Base-by-base conservation (phyloP, 2,888 invertebrate genomes). In the Coecobrya sp. region DNA sequence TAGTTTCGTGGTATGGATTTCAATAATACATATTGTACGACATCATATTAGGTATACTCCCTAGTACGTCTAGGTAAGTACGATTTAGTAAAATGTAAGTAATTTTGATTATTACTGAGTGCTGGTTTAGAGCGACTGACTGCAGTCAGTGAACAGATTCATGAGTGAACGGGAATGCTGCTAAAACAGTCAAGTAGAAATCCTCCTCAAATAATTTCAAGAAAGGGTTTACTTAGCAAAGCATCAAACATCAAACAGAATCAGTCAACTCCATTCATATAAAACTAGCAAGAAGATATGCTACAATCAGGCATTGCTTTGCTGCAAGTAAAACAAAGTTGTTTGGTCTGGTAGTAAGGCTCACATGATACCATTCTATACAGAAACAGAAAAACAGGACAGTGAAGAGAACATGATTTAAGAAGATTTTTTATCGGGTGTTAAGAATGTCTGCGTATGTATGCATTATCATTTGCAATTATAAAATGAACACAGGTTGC, bases 201-300 rank as follows among this genome's bases (percentile, higher is more conserved):
- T 89, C 70, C 81, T 89, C 79, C 79, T 88, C 81, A 36, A 89
- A 82, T 82, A 89, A 82, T 89, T 82, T 49, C 52, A 89, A 89
- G 89, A 89, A 89, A 82, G 52, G 55, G 70, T 82, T 89, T 82
- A 89, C 82, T 52, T 52, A 68, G 49, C 30, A 76, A 49, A 25
- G 36, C 52, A 81, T 19, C 62, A 36, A 68, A 68, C 45, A 22
- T n/a, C n/a, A n/a, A n/a, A 36, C 30, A 55, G 59, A n/a, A 55
- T 55, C 55, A 81, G 59, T 30, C 76, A 52, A 27, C 22, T 27
- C 81, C 81, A 81, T 81, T 81, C 81, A 89, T 65, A 52, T 30
- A 25, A 62, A 62, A 27, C 70, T 59, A 59, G 19, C 59, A 36
- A 45, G n/a, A n/a, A 42, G 49, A 86, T 45, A 30, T 42, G 25